phyloP scores from a whole-genome alignment of 2,113 vertebrate genomes.

The Pogona vitticeps region DNA sequence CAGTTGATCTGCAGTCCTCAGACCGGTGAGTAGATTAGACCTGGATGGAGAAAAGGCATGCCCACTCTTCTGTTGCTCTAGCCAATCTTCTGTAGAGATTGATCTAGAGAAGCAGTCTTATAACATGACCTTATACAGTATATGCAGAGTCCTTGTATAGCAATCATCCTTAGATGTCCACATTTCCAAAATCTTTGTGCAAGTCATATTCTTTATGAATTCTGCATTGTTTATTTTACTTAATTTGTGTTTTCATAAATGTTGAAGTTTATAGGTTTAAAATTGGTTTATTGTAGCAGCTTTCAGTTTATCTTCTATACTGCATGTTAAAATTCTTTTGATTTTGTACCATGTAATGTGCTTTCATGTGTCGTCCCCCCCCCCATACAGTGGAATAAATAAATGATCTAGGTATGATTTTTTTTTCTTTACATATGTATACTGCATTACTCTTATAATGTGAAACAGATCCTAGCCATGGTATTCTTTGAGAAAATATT shows the following conservation, averaged over 20 bases:
- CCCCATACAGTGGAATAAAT: not conserved
- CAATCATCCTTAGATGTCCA: too few relatives aligned
- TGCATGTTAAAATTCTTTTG: not conserved
- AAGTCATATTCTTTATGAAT: not conserved
- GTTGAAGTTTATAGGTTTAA: not conserved
- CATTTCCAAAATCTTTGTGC: not conserved
- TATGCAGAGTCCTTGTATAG: too few relatives aligned
- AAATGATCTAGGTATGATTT: not conserved
- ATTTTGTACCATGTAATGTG: not conserved
- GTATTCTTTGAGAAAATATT: not conserved
- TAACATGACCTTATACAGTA: too few relatives aligned
- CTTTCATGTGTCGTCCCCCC: too few relatives aligned
- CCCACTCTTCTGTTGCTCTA: not conserved
- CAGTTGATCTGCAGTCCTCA: not conserved
- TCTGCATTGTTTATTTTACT: not conserved
- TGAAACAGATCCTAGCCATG: not conserved
- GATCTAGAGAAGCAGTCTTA: too few relatives aligned
- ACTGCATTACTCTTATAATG: not conserved
- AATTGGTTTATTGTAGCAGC: not conserved
- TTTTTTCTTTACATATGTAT: not conserved
- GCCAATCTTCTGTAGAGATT: too few relatives aligned
- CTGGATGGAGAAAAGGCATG: too few relatives aligned
- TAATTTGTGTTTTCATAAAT: not conserved
- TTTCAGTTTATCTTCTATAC: not conserved
- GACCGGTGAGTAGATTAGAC: not conserved